A percentile compares a stretch with the other conserved stretches of the same genome.
Evolutionary conservation across 2,888 invertebrate genomes (phyloP).

Genomic region (Hirudinaria manillensis): DNA sequence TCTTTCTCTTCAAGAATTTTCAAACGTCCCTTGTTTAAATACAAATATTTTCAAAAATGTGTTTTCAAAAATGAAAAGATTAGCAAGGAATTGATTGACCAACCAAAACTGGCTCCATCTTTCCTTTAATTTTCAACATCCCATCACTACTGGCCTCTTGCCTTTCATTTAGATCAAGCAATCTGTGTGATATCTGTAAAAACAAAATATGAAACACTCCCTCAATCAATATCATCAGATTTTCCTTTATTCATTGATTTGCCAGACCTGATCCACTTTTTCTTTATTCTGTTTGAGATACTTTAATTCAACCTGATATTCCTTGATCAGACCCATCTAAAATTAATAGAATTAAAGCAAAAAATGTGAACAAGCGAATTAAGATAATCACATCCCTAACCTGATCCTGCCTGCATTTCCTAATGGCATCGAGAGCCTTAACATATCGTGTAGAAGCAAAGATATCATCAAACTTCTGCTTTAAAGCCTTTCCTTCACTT

Average conservation of each 20-base stretch:
- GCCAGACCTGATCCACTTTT: conserved; percentile 48
- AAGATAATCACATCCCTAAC: conserved; percentile 37
- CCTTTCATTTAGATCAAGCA: conserved; percentile 58
- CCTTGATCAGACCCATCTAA: conserved; percentile 41
- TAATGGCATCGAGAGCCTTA: conserved; percentile 69
- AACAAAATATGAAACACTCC: background rate
- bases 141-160: conserved; percentile 59
- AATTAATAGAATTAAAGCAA: background rate
- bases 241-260: background rate
- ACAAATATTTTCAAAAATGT: background rate
- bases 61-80: conserved; percentile 31
- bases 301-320: conserved; percentile 47
- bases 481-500: conserved; percentile 84
- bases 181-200: conserved; percentile 56
- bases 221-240: background rate
- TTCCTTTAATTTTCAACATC: conserved; percentile 55
- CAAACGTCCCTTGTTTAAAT: conserved; percentile 42
- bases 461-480: conserved; percentile 92
- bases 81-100: conserved; percentile 25
- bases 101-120: conserved; percentile 53
- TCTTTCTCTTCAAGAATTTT: conserved; percentile 42
- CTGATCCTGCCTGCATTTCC: conserved; percentile 49
- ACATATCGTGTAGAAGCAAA: conserved; percentile 90
- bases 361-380: background rate
- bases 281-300: conserved; percentile 52